Base-by-base conservation (phyloP, 1,140 invertebrate species). In the Pogonus chalceus region DNA sequence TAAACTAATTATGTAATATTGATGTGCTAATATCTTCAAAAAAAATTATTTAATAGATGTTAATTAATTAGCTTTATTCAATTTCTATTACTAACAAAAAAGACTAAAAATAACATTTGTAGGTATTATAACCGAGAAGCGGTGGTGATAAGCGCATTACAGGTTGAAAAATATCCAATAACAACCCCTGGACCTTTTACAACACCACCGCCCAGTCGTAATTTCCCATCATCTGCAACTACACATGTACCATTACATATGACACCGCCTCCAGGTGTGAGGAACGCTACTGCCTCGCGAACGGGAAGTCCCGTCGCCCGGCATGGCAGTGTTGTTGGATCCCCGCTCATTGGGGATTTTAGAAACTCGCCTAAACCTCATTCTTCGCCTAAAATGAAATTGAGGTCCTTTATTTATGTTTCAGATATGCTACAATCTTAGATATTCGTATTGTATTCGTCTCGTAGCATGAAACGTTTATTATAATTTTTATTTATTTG, bases 121-220 rank as follows among this genome's bases (percentile, higher is more conserved):
- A 90, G 88, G 76, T 91, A 91, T 73, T 89, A 94, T 73, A 91
- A 92, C 71, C 81, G 91, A 56, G 89, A 92, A 74, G 90, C 90
- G 57, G 84, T 94, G 61, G 91, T 94, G 24, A 87, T 94, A 71
- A 92, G 89, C 70, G 90, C 91, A 23, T 77, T 94, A 49, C 88
- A 94, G 78, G 89, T 93, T 51, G 90, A 93, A 69, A 92, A 92
- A 71, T 85, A 92, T 79, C 90, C 90, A 54, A 82, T 92, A 55
- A 86, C 84, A 43, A 90, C 87, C 49, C 88, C 88, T 22, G 89
- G 89, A 49, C 88, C 88, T 10, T 83, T 60, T 49, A 75, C 80
- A 20, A 81, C 82, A 59, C 83, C 82, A 1, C 82, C 82, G 9
- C 74, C 75, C 1, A 72, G 76, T 35, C 71, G 77, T 53, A 76